Conservation (phyloP, 2,113 vertebrate species). For the Apodemus sylvaticus region DNA sequence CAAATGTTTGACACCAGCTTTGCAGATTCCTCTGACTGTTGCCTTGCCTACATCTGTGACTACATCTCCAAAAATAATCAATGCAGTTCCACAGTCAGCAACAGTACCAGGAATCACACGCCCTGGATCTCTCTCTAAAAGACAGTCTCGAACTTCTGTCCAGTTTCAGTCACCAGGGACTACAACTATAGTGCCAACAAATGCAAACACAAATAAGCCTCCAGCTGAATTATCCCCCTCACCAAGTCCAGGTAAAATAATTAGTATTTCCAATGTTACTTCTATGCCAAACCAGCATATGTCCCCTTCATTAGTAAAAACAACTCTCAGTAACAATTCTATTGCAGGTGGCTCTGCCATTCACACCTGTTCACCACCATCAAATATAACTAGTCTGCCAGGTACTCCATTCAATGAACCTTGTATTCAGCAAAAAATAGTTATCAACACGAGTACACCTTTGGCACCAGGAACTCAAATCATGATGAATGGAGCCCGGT, state of each 20-base stretch:
- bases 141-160: conserved; percentile 76
- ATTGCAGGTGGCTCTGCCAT: conserved; percentile 65
- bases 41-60: conserved; percentile 81
- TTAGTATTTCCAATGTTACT: conserved; percentile 76
- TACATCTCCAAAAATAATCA: conserved; percentile 73
- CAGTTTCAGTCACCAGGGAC: conserved; percentile 82
- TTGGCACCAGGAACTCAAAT: conserved; percentile 97
- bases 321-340: conserved; percentile 70
- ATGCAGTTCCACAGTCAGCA: conserved; percentile 77
- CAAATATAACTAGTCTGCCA: conserved; percentile 73
- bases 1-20: conserved; percentile 83
- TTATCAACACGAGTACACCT: conserved; percentile 93
- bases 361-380: conserved; percentile 77
- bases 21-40: conserved; percentile 84
- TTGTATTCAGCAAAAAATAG: conserved; percentile 92
- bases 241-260: conserved; percentile 78
- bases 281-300: conserved; percentile 80
- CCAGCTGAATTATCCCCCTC: conserved; percentile 73
- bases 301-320: conserved; percentile 79
- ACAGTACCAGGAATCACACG: conserved; percentile 74
- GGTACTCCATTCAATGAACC: conserved; percentile 82
- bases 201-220: conserved; percentile 79
- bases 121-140: conserved; percentile 81
- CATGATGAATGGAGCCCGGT: conserved; percentile 93
- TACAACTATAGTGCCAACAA: conserved; percentile 82